phyloP scores from a whole-genome alignment of 2,797 vertebrate species.

The Parauchenoglanis punctatus region DNA sequence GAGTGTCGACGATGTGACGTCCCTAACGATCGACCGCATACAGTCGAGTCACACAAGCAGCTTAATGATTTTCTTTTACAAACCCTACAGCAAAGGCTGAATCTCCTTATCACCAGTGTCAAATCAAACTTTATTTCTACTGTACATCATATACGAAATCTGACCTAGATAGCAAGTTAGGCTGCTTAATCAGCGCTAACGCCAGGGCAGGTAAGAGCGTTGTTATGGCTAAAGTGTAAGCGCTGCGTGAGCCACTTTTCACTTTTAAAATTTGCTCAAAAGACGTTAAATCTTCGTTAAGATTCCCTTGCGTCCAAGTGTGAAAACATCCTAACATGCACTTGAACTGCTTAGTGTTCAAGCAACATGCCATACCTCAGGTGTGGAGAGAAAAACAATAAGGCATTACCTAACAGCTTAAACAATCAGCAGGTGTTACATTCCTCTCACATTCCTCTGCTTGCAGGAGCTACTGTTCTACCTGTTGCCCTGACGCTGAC shows the following conservation, averaged over 20 bases:
- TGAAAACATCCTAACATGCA: neutral
- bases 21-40: neutral
- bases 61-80: neutral
- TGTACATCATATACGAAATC: neutral
- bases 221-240: neutral
- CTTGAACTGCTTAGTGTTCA: neutral
- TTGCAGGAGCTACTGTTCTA: neutral
- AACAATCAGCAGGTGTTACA: neutral
- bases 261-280: neutral
- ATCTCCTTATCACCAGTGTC: neutral
- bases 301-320: neutral
- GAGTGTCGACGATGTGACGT: neutral
- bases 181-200: neutral
- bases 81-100: neutral
- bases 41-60: neutral
- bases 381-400: neutral
- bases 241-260: neutral
- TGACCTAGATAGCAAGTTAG: too few relatives aligned
- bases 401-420: neutral
- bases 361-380: neutral
- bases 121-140: neutral
- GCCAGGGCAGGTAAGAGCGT: neutral
- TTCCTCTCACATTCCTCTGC: conserved; percentile 5
- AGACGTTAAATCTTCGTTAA: too few relatives aligned
- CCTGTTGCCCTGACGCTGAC: neutral